Percentiles rank a stretch among this genome's conserved stretches.
These are phyloP conservation scores for Naso thynnoides DNA, from an alignment of 2,797 vertebrate genomes.

Conservation along the genomic window DNA sequence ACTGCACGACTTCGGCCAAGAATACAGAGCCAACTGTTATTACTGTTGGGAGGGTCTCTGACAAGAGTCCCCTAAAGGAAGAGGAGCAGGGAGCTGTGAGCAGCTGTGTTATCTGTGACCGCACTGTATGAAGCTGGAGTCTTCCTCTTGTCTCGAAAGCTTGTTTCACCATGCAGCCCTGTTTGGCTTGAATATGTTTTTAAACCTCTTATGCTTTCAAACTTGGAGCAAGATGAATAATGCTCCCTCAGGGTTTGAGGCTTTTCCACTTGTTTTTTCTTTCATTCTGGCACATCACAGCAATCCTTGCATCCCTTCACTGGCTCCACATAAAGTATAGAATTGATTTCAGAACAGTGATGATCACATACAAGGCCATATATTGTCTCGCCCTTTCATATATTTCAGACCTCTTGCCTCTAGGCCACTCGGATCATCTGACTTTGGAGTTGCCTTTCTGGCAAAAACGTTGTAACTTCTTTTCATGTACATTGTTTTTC, in stretches of 20 bases:
- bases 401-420: too few species aligned
- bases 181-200: conserved; percentile 44
- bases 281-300: conserved; percentile 21
- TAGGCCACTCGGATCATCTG: too few species aligned
- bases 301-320: too few species aligned
- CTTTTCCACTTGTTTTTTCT: conserved; percentile 16
- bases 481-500: too few species aligned
- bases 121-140: conserved; percentile 45
- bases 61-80: conserved; percentile 53
- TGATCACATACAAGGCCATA: too few species aligned
- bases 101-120: conserved; percentile 64
- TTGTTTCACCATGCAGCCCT: conserved; percentile 41
- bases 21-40: conserved; percentile 62
- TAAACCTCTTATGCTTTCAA: conserved; percentile 46
- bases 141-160: conserved; percentile 47
- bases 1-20: conserved; percentile 49
- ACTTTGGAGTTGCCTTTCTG: too few species aligned
- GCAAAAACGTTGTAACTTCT: too few species aligned
- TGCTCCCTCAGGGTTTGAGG: conserved; percentile 7
- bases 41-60: conserved; percentile 51
- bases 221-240: conserved; percentile 48
- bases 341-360: too few species aligned
- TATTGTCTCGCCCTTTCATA: too few species aligned
- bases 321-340: too few species aligned
- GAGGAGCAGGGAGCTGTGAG: conserved; percentile 38